phyloP scores from a whole-genome alignment of 1,140 invertebrate species.

The Drosophila sucinea region DNA sequence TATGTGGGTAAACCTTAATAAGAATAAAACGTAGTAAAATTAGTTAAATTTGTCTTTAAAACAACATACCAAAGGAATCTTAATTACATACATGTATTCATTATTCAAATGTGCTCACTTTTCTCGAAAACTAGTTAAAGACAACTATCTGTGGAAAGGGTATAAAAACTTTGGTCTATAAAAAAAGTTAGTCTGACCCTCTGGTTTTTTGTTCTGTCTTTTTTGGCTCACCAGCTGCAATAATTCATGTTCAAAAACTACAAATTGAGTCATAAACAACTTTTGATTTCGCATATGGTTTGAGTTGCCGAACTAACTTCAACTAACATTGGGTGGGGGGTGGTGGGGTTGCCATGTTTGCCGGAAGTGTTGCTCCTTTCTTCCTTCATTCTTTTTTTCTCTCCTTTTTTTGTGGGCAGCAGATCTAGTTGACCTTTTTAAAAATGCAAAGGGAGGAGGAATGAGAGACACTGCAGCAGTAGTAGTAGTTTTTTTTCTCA shows the following conservation, averaged over 20 bases:
- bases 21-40: too few species aligned
- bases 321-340: background rate
- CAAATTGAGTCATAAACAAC: constrained; percentile 81
- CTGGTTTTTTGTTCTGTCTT: constrained; percentile 21
- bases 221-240: constrained; percentile 64
- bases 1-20: too few species aligned
- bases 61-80: too few species aligned
- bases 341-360: constrained; percentile 31
- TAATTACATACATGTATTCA: too few species aligned
- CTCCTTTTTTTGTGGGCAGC: constrained; percentile 10
- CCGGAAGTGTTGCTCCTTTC: constrained; percentile 13
- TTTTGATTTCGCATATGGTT: constrained; percentile 77
- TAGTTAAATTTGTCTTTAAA: too few species aligned
- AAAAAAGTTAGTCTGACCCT: constrained; percentile 12
- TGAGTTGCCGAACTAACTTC: constrained; percentile 19
- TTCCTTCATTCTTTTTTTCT: background rate
- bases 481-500: constrained; percentile 7
- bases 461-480: constrained; percentile 11
- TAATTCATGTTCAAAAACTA: constrained; percentile 81
- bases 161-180: constrained; percentile 6
- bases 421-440: constrained; percentile 67
- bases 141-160: background rate
- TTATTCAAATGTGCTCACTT: too few species aligned
- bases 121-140: too few species aligned
- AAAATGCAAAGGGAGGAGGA: constrained; percentile 32